Conservation (phyloP, 1,140 invertebrate genomes). For the Cephus cinctus region DNA sequence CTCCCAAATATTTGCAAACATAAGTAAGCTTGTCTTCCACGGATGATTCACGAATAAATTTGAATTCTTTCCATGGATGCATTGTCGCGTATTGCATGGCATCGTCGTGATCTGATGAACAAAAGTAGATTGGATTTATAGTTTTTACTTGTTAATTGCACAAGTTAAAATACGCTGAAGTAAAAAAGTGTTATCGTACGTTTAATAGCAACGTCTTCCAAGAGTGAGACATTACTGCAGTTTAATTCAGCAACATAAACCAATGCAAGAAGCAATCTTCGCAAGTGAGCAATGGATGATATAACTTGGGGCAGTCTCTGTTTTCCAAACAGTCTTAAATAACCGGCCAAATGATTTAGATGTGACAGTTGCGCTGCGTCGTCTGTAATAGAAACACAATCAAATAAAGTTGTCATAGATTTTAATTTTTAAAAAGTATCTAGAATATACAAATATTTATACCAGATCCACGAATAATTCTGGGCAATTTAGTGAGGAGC, state of each 20-base stretch:
- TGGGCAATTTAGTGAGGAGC: slow-evolving; percentile 58
- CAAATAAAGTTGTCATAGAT: slow-evolving; percentile 7
- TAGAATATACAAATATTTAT: slow-evolving; percentile 15
- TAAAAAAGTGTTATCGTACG: slow-evolving; percentile 40
- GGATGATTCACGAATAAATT: slow-evolving; percentile 50
- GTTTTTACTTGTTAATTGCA: neutral
- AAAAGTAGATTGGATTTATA: neutral
- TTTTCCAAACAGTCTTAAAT: slow-evolving; percentile 58
- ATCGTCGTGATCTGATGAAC: slow-evolving; percentile 43
- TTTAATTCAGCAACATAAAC: slow-evolving; percentile 59
- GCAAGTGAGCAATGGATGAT: slow-evolving; percentile 53
- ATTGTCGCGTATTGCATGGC: slow-evolving; percentile 16
- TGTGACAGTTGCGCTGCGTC: slow-evolving; percentile 56
- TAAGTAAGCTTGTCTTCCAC: slow-evolving; percentile 50
- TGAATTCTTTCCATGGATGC: slow-evolving; percentile 59
- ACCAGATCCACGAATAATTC: slow-evolving; percentile 63
- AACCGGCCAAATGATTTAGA: slow-evolving; percentile 62
- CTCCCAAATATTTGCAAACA: slow-evolving; percentile 56
- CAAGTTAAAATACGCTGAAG: too few relatives aligned
- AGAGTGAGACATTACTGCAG: slow-evolving; percentile 52
- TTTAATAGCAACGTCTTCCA: slow-evolving; percentile 57
- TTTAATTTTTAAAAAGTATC: neutral
- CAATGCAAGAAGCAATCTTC: slow-evolving; percentile 57
- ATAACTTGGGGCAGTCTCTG: slow-evolving; percentile 58
- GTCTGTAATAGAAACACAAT: slow-evolving; percentile 48